phyloP scores from a whole-genome alignment of 2,113 vertebrate genomes.

The Ornithorhynchus anatinus region DNA sequence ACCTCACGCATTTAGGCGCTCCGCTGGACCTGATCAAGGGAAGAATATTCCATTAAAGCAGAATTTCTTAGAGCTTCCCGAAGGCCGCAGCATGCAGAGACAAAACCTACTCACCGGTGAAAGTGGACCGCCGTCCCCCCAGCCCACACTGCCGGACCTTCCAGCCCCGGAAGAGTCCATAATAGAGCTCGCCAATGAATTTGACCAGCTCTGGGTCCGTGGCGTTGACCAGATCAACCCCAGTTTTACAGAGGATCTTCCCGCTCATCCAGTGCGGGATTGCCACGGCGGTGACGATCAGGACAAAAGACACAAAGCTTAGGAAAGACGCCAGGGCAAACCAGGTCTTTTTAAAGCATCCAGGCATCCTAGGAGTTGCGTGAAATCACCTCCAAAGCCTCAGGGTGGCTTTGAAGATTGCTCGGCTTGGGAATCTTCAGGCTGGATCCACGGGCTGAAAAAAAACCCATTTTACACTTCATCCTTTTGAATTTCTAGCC shows the following conservation, averaged over 20 bases:
- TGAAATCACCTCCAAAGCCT: conserved; percentile 60
- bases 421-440: neutral
- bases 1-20: too few species aligned
- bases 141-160: conserved; percentile 91
- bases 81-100: too few species aligned
- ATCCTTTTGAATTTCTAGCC: neutral
- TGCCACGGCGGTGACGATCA: conserved; percentile 81
- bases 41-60: too few species aligned
- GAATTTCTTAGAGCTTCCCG: too few species aligned
- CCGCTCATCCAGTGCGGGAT: conserved; percentile 89
- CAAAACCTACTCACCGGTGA: conserved; percentile 82
- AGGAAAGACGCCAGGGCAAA: conserved; percentile 83
- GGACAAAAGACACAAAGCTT: conserved; percentile 81
- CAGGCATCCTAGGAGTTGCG: conserved; percentile 81
- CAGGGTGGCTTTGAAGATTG: neutral
- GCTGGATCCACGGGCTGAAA: neutral
- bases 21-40: too few species aligned
- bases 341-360: conserved; percentile 83
- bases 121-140: conserved; percentile 82
- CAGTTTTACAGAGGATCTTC: conserved; percentile 91
- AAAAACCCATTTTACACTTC: neutral
- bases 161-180: conserved; percentile 88
- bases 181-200: conserved; percentile 92
- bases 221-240: conserved; percentile 92
- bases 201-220: conserved; percentile 86